phyloP scores from a whole-genome alignment of 2,113 vertebrate genomes.

The Carollia perspicillata region DNA sequence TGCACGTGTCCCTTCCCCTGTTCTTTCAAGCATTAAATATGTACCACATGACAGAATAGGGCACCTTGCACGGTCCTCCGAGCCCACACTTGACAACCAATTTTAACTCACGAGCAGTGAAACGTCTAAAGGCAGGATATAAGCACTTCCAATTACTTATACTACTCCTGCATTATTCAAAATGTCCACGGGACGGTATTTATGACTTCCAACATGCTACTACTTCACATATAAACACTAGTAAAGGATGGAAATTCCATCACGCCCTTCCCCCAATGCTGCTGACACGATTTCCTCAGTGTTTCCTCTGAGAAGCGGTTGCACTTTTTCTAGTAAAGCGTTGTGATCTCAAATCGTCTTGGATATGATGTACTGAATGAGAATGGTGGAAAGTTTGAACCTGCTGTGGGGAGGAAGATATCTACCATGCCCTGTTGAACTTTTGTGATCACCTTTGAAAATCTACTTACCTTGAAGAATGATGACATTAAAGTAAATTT shows the following conservation, averaged over 20 bases:
- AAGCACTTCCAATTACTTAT: slow-evolving; percentile 74
- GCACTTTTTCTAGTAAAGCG: neutral
- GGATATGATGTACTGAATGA: neutral
- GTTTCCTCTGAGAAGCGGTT: rapidly evolving
- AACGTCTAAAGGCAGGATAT: slow-evolving; percentile 44
- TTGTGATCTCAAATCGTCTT: neutral
- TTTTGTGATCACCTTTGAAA: neutral
- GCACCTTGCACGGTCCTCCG: slow-evolving; percentile 76
- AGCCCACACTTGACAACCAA: slow-evolving; percentile 74
- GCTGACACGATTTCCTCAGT: rapidly evolving
- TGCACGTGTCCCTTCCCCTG: slow-evolving; percentile 61
- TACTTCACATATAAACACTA: slow-evolving; percentile 40
- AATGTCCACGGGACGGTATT: slow-evolving; percentile 70
- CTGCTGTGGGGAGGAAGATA: neutral
- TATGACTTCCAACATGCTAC: slow-evolving; percentile 29
- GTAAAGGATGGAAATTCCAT: slow-evolving; percentile 49
- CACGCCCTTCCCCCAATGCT: neutral
- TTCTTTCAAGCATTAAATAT: slow-evolving; percentile 76
- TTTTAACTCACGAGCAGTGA: slow-evolving; percentile 70
- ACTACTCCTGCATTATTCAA: slow-evolving; percentile 58
- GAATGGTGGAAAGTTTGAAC: neutral
- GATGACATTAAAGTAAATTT: neutral
- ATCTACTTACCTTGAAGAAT: neutral
- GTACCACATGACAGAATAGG: slow-evolving; percentile 78
- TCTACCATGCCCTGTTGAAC: neutral